These are phyloP conservation scores for Nemurella pictetii DNA, from an alignment of 2,888 invertebrate species.

Conservation along the genomic window DNA sequence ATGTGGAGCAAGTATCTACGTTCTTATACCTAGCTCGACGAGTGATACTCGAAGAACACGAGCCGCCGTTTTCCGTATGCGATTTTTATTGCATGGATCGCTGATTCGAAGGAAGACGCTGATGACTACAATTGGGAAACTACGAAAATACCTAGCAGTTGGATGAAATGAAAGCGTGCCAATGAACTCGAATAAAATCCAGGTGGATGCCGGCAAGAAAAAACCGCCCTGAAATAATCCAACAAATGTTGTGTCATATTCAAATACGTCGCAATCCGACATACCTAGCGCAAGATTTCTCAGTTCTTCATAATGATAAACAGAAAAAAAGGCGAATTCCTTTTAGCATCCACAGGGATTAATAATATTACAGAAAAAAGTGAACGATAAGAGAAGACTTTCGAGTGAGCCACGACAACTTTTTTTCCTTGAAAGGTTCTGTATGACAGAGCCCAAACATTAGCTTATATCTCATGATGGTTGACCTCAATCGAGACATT, in stretches of 20 bases:
- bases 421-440: slow-evolving; percentile 18
- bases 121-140: not conserved
- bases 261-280: not conserved
- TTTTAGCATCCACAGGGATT: slow-evolving; percentile 6
- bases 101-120: not conserved
- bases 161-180: not conserved
- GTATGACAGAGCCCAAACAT: slow-evolving; percentile 16
- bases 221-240: not conserved
- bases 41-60: not conserved
- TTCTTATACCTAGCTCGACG: too few species aligned
- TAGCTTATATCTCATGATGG: slow-evolving; percentile 8
- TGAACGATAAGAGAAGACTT: not conserved
- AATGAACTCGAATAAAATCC: not conserved
- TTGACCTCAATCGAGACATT: slow-evolving; percentile 26
- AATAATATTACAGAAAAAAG: not conserved
- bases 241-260: not conserved
- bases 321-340: slow-evolving; percentile 8
- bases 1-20: not conserved
- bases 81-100: not conserved
- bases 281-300: not conserved
- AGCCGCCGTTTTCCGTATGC: too few species aligned
- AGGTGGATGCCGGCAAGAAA: too few species aligned
- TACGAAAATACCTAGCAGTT: not conserved
- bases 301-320: not conserved
- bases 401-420: not conserved